These are phyloP conservation scores for Antitype chi DNA, from an alignment of 2,888 invertebrate species.

Conservation along the genomic window DNA sequence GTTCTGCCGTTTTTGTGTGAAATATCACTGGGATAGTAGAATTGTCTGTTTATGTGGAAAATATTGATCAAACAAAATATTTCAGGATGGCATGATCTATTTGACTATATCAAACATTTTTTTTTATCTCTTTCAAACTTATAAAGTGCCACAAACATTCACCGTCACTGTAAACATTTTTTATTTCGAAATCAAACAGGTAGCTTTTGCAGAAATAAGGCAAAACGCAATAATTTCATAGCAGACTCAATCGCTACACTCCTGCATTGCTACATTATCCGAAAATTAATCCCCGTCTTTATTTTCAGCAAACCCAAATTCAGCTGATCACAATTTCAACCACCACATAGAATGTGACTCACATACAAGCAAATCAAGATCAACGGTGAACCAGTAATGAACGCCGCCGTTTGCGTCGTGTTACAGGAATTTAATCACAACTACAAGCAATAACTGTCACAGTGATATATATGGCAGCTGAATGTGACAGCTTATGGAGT, in stretches of 20 bases:
- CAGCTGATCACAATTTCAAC: background rate
- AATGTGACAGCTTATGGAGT: constrained; percentile 31
- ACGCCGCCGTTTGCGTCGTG: constrained; percentile 49
- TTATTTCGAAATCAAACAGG: background rate
- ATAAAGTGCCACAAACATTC: too few species aligned
- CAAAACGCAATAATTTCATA: background rate
- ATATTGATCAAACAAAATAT: background rate
- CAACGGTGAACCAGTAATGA: constrained; percentile 59
- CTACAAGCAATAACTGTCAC: constrained; percentile 57
- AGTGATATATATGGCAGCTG: constrained; percentile 44
- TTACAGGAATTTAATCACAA: constrained; percentile 59
- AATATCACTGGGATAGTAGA: too few species aligned
- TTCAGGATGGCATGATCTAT: background rate
- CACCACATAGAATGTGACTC: constrained; percentile 3
- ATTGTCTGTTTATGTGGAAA: background rate
- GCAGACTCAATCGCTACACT: background rate
- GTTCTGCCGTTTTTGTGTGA: too few species aligned
- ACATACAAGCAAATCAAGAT: constrained; percentile 57
- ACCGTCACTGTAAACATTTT: background rate
- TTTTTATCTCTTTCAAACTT: background rate
- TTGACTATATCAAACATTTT: background rate
- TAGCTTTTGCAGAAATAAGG: background rate
- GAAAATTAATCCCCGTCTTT: background rate
- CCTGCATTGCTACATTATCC: too few species aligned
- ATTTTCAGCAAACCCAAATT: background rate